Conservation (phyloP, 2,888 invertebrate genomes). For the Nomada ferruginata region DNA sequence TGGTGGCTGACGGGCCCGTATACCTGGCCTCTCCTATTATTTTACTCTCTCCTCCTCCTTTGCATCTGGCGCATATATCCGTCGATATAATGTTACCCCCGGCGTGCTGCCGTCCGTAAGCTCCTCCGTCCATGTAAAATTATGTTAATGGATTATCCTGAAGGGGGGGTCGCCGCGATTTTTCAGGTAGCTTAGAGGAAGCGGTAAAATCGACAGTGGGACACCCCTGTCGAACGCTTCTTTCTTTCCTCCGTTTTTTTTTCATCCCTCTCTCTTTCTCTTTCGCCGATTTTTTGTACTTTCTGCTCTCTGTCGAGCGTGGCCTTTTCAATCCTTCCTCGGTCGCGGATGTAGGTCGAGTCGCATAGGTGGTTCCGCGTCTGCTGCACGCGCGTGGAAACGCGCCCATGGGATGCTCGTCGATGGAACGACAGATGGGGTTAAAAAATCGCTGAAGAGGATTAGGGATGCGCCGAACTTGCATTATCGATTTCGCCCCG, state of each 20-base stretch:
- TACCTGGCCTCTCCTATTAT: slow-evolving; percentile 79
- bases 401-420: slow-evolving; percentile 70
- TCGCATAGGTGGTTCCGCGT: slow-evolving; percentile 61
- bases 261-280: slow-evolving; percentile 40
- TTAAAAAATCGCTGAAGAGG: slow-evolving; percentile 84
- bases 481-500: slow-evolving; percentile 70
- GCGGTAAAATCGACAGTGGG: slow-evolving; percentile 24
- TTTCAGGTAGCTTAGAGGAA: slow-evolving; percentile 71
- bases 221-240: slow-evolving; percentile 53
- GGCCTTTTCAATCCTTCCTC: slow-evolving; percentile 71
- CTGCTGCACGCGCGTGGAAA: slow-evolving; percentile 70
- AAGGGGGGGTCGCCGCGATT: slow-evolving; percentile 69
- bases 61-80: slow-evolving; percentile 81
- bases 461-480: slow-evolving; percentile 82
- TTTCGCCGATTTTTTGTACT: slow-evolving; percentile 33
- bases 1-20: slow-evolving; percentile 54
- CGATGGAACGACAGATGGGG: slow-evolving; percentile 82
- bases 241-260: slow-evolving; percentile 22
- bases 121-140: slow-evolving; percentile 81
- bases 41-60: slow-evolving; percentile 77
- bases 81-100: slow-evolving; percentile 80
- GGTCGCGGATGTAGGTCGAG: slow-evolving; percentile 77
- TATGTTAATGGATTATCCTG: slow-evolving; percentile 84
- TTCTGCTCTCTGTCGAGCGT: slow-evolving; percentile 14
- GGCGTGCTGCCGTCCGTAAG: slow-evolving; percentile 34